phyloP scores from a whole-genome alignment of 2,113 vertebrate genomes.

The Apteryx mantelli region DNA sequence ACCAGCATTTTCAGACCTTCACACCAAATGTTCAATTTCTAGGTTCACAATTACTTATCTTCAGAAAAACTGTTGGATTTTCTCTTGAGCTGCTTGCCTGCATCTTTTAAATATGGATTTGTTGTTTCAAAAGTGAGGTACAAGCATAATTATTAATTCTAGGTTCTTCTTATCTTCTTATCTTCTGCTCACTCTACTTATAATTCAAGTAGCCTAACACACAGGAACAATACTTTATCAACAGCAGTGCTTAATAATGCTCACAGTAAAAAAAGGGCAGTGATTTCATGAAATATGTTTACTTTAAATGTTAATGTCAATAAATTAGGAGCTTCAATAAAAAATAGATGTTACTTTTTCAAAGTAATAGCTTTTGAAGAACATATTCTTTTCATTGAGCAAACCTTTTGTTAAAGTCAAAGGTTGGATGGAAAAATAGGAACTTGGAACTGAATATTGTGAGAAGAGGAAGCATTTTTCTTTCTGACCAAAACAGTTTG shows the following conservation, averaged over 20 bases:
- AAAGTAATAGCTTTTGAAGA: background rate
- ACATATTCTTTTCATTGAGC: background rate
- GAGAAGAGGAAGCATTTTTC: background rate
- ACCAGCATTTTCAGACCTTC: background rate
- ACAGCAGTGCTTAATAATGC: background rate
- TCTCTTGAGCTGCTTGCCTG: background rate
- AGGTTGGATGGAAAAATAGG: background rate
- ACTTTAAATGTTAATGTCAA: background rate
- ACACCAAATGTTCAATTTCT: background rate
- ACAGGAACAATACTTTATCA: background rate
- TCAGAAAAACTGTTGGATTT: background rate
- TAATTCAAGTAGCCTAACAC: background rate
- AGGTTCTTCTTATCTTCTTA: background rate
- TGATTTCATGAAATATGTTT: background rate
- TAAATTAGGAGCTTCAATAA: background rate
- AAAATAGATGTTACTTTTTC: background rate
- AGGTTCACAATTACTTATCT: background rate
- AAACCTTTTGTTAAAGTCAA: background rate
- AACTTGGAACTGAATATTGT: background rate
- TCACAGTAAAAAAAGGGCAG: background rate
- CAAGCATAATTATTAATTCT: background rate
- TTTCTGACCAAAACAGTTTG: background rate
- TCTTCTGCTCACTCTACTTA: background rate
- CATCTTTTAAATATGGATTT: background rate
- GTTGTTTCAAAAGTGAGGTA: background rate